These are phyloP conservation scores for Danionella dracula DNA, from an alignment of 2,797 vertebrate genomes.

Conservation along the genomic window DNA sequence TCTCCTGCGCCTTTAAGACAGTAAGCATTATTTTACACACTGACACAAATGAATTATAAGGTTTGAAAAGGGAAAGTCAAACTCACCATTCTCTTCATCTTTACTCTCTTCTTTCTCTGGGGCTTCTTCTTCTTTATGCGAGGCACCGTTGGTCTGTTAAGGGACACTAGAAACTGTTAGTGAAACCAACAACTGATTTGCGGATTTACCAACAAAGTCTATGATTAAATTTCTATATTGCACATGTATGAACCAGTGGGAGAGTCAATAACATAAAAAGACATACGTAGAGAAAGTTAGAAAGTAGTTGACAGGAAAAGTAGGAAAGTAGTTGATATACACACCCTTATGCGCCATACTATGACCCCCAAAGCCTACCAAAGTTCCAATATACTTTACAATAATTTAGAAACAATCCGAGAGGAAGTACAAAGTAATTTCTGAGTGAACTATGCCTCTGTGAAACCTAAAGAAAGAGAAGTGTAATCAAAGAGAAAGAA, in stretches of 20 bases:
- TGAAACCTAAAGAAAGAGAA: conserved; percentile 70
- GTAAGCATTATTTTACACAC: too few relatives aligned
- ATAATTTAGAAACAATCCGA: too few relatives aligned
- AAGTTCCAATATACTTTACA: too few relatives aligned
- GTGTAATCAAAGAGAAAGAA: conserved; percentile 15
- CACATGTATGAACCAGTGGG: not conserved
- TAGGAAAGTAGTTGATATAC: too few relatives aligned
- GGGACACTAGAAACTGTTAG: not conserved
- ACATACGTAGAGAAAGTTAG: not conserved
- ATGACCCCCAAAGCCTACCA: too few relatives aligned
- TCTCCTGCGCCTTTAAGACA: conserved; percentile 20
- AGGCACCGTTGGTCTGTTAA: conserved; percentile 67
- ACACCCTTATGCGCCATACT: too few relatives aligned
- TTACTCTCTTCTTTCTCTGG: conserved; percentile 62
- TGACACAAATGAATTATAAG: too few relatives aligned
- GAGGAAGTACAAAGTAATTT: too few relatives aligned
- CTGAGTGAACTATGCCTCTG: not conserved
- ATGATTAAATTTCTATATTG: not conserved
- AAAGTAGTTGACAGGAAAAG: too few relatives aligned
- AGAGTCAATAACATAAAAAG: not conserved
- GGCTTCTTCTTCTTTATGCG: conserved; percentile 68
- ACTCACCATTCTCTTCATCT: conserved; percentile 56
- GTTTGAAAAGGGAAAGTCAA: not conserved
- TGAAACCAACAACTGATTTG: not conserved
- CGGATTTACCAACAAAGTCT: not conserved